A percentile compares a stretch with the other conserved stretches of the same genome.
phyloP scores from a whole-genome alignment of 2,797 vertebrate species.

The Argyrosomus regius region DNA sequence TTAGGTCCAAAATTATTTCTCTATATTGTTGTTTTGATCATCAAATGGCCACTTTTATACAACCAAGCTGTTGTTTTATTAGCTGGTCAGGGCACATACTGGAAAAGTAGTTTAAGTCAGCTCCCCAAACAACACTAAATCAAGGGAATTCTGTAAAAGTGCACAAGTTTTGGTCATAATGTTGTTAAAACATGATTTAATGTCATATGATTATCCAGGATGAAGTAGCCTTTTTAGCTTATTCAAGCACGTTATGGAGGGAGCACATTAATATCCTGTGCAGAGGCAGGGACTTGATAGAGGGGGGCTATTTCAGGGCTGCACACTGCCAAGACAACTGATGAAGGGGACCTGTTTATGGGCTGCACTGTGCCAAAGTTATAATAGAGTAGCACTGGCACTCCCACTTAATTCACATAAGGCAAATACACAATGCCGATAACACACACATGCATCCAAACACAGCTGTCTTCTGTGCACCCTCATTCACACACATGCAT shows the following conservation, averaged over 20 bases:
- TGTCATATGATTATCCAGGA: constrained; percentile 31
- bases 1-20: constrained; percentile 6
- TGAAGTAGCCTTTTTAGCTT: constrained; percentile 46
- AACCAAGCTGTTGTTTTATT: constrained; percentile 30
- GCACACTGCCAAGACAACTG: constrained; percentile 71
- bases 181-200: constrained; percentile 20
- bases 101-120: not conserved
- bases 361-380: constrained; percentile 74
- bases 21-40: constrained; percentile 23
- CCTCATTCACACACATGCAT: constrained; percentile 9
- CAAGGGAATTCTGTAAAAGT: not conserved
- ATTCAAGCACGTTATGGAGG: constrained; percentile 60
- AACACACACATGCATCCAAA: constrained; percentile 41
- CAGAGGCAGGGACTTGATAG: constrained; percentile 51
- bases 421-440: constrained; percentile 56
- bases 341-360: constrained; percentile 78
- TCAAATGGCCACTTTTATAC: constrained; percentile 13
- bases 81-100: not conserved
- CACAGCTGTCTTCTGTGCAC: constrained; percentile 1
- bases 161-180: constrained; percentile 1
- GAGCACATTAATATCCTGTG: constrained; percentile 58
- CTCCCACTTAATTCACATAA: constrained; percentile 64
- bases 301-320: constrained; percentile 52
- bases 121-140: constrained; percentile 14
- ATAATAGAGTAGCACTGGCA: constrained; percentile 76